Base-by-base conservation (phyloP, 2,113 vertebrate genomes). In the Rafetus swinhoei region DNA sequence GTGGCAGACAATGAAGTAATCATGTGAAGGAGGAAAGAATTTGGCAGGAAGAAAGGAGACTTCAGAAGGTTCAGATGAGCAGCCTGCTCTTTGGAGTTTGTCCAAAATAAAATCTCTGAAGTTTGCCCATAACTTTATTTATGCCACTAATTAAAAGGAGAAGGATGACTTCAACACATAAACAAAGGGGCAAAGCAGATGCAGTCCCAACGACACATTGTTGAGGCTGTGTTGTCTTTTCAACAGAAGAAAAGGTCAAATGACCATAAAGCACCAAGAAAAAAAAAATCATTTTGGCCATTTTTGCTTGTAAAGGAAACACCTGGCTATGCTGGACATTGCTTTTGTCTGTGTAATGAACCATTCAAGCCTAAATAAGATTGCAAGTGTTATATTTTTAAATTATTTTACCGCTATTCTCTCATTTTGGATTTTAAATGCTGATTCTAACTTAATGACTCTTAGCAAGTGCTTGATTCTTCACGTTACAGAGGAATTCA, bases 221-320 rank as follows among this genome's bases (percentile, higher is more conserved):
- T 80, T 72, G 35, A 69, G 62, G 82, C 69, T 69, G 12, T 32
- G 76, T 88, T 72, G 69, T 9, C 56, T 4, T 53, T 18, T 72
- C 82, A 89, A 72, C 21, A 85, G 79, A 88, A 82, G 55, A 52
- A 72, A 5, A 56, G 4, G 2, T 72, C 9, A 9, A 84, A 19
- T 35, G 15, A 39, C 15, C 53, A 22, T 65, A 52, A 24, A 10
- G 25, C 12, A 13, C 12, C 62, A 87, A 85, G 1, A 59, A 92
- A 60, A 80, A 80, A 83, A 88, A 15, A 10, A 65, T 84, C 55
- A 86, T 45, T 81, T 82, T 27, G 39, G 45, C 0, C 88, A 76
- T 86, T 77, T 86, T 69, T 84, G 16, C 25, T 80, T 93, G 85
- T 91, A 89, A 95, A 92, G 81, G 50, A 83, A 94, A 90, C 53